Percentiles rank a stretch among this genome's conserved stretches.
phyloP scores from a whole-genome alignment of 2,797 vertebrate genomes.

The Peromyscus nudipes region DNA sequence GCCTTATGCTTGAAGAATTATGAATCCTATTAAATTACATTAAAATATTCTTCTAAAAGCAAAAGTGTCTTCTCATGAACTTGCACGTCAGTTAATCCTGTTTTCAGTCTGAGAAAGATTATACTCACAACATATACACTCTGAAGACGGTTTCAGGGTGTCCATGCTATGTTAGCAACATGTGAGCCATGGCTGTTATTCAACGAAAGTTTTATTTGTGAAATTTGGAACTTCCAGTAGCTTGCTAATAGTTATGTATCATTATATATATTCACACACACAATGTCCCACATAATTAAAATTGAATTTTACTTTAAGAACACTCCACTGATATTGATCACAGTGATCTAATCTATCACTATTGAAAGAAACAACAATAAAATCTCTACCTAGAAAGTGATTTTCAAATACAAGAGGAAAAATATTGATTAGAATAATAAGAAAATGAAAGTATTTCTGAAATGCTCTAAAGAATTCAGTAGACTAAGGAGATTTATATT shows the following conservation, averaged over 20 bases:
- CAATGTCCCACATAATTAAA: neutral
- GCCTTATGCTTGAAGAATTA: neutral
- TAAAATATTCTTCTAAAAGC: slow-evolving; percentile 25
- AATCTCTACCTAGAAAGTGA: slow-evolving; percentile 43
- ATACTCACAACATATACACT: neutral
- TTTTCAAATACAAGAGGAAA: slow-evolving; percentile 62
- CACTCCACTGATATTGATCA: slow-evolving; percentile 3
- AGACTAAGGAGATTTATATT: slow-evolving; percentile 72
- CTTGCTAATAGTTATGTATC: neutral
- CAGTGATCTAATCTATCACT: slow-evolving; percentile 18
- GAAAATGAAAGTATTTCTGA: slow-evolving; percentile 69
- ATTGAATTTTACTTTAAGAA: slow-evolving; percentile 40
- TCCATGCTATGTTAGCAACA: neutral
- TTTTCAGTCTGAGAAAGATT: slow-evolving; percentile 24
- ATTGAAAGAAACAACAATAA: slow-evolving; percentile 36
- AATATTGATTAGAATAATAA: slow-evolving; percentile 64
- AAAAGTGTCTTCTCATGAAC: neutral
- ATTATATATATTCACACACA: neutral
- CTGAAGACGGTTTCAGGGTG: neutral
- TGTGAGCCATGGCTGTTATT: neutral
- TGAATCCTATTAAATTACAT: neutral
- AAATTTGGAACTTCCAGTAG: neutral
- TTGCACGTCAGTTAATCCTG: neutral
- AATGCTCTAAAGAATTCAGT: slow-evolving; percentile 49
- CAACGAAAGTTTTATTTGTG: neutral